These are phyloP conservation scores for Desmophyllum pertusum DNA, from an alignment of 92 coral and sea anemone species.

Conservation along the genomic window DNA sequence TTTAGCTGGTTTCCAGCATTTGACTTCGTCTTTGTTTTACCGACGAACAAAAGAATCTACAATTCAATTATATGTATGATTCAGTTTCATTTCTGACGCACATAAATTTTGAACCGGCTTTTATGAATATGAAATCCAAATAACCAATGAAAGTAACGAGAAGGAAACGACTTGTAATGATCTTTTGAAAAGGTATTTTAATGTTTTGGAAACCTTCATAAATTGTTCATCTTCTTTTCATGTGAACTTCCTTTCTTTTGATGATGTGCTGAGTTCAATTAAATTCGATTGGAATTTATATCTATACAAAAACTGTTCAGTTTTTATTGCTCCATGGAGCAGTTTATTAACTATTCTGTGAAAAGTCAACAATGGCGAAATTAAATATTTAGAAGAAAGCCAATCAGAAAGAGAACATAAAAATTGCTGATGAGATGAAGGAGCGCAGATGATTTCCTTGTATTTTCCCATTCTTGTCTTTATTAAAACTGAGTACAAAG, in stretches of 20 bases:
- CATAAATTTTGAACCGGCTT: not conserved
- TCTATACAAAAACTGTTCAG: not conserved
- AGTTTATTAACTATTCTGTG: not conserved
- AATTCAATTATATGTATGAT: not conserved
- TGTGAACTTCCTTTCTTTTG: not conserved
- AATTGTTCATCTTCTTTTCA: not conserved
- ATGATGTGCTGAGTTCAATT: not conserved
- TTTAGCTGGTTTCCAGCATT: not conserved
- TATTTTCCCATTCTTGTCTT: not conserved
- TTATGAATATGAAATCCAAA: conserved; percentile 3
- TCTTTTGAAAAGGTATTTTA: conserved; percentile 4
- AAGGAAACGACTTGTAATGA: conserved; percentile 16
- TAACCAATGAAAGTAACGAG: not conserved
- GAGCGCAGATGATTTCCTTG: not conserved
- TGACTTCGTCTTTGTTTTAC: not conserved
- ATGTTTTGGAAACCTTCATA: conserved; percentile 6
- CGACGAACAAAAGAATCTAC: not conserved
- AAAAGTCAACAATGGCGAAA: conserved; percentile 18
- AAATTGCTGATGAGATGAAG: not conserved
- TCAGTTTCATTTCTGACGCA: not conserved
- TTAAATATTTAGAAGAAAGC: conserved; percentile 5
- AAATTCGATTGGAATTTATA: not conserved
- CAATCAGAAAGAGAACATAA: not conserved
- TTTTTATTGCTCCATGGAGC: not conserved
- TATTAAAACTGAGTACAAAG: not conserved